These are phyloP conservation scores for Prunella fulvescens DNA, from an alignment of 2,113 vertebrate species.

Conservation along the genomic window DNA sequence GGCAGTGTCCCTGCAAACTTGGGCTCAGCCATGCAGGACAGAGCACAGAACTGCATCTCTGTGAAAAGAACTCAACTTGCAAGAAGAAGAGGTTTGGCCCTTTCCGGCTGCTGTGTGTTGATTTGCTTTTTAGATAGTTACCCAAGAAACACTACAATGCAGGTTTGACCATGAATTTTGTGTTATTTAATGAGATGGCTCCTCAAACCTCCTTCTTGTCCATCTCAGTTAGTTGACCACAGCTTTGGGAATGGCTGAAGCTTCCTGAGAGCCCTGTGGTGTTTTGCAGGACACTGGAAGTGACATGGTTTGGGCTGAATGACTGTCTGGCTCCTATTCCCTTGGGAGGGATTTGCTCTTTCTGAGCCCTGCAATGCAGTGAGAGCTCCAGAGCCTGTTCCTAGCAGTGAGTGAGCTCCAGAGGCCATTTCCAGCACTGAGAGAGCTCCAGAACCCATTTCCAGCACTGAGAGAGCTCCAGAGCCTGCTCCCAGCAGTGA, in stretches of 20 bases:
- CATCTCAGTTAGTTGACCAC: neutral
- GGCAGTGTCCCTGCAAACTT: neutral
- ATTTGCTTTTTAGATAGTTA: neutral
- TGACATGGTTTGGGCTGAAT: neutral
- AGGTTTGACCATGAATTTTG: neutral
- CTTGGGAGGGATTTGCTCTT: neutral
- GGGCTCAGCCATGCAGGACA: neutral
- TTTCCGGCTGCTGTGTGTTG: neutral
- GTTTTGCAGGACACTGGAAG: neutral
- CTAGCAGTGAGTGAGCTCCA: neutral
- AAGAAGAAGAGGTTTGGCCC: neutral
- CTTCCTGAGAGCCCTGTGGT: neutral
- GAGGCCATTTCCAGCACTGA: too few species aligned
- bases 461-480: neutral
- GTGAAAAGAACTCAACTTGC: neutral
- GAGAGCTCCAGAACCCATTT: neutral
- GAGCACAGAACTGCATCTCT: neutral
- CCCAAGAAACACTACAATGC: neutral
- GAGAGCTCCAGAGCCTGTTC: neutral
- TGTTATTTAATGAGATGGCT: neutral
- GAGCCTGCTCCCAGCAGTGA: too few species aligned
- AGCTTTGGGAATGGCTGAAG: neutral
- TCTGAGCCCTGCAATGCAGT: rapidly evolving
- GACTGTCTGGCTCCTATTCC: neutral
- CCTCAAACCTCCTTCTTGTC: neutral